phyloP scores from a whole-genome alignment of 2,797 vertebrate species.

The Apodemus agrarius region DNA sequence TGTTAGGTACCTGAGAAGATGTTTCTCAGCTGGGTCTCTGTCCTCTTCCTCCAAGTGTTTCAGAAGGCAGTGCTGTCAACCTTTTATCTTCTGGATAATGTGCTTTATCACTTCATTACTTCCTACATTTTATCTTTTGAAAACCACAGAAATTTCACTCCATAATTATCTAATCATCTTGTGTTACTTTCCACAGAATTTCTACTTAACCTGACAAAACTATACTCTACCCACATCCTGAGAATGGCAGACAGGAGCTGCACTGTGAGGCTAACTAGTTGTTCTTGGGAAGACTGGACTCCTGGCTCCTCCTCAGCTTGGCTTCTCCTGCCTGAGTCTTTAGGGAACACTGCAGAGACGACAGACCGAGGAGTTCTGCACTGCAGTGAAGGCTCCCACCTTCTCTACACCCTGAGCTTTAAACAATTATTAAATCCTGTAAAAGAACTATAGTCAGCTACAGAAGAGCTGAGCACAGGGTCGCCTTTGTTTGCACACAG shows the following conservation, averaged over 20 bases:
- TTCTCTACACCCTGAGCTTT: background rate
- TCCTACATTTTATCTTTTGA: too few species aligned
- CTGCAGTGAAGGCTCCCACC: background rate
- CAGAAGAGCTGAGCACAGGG: background rate
- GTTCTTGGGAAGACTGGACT: too few species aligned
- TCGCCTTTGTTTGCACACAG: background rate
- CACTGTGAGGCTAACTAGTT: too few species aligned
- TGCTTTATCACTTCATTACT: background rate
- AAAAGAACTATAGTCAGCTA: background rate
- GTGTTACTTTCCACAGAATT: too few species aligned
- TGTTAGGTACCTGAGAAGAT: slow-evolving; percentile 11
- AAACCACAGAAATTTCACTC: too few species aligned
- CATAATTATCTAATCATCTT: too few species aligned
- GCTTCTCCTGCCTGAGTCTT: too few species aligned
- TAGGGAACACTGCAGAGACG: too few species aligned
- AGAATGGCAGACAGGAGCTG: too few species aligned
- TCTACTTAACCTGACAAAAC: too few species aligned
- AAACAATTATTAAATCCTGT: background rate
- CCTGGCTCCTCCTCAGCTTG: too few species aligned
- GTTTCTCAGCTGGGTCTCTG: background rate
- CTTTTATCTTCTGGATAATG: background rate
- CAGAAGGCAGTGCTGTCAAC: background rate
- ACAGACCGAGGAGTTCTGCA: background rate
- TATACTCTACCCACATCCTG: too few species aligned
- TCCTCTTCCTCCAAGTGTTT: background rate